Evolutionary conservation across 2,113 vertebrate genomes (phyloP).

Genomic region (Eleginops maclovinus): DNA sequence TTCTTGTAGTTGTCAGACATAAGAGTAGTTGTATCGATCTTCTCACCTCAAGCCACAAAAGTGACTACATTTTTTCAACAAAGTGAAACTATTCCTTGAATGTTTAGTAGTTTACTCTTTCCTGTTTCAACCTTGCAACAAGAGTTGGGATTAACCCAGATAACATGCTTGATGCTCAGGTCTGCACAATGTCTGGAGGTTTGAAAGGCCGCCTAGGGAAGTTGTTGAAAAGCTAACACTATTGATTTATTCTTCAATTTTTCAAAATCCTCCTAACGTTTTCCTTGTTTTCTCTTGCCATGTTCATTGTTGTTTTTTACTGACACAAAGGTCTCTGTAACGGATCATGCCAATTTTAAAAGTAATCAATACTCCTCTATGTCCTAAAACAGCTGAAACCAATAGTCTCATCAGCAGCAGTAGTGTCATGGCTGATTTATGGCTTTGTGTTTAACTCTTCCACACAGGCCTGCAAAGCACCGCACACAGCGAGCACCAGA

Average conservation of each 20-base stretch:
- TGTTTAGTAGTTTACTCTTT: background rate
- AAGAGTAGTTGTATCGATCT: background rate
- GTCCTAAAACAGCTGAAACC: conserved; percentile 70
- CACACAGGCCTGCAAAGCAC: conserved; percentile 31
- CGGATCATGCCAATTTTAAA: conserved; percentile 19
- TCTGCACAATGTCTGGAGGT: background rate
- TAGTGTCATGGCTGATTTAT: conserved; percentile 69
- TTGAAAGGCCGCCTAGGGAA: background rate
- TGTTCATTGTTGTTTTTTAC: conserved; percentile 29
- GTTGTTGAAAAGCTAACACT: conserved; percentile 17
- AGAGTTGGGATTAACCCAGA: background rate
- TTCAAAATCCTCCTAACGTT: background rate
- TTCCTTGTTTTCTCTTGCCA: conserved; percentile 11
- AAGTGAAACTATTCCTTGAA: conserved; percentile 1
- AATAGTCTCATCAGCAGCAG: conserved; percentile 66
- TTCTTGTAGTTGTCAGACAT: background rate
- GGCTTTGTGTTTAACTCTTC: conserved; percentile 42
- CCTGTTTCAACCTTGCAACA: background rate
- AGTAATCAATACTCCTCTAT: conserved; percentile 47
- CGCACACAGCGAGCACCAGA: conserved; percentile 41
- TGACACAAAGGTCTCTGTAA: conserved; percentile 55
- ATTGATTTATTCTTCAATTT: conserved; percentile 3
- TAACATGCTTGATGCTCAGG: background rate
- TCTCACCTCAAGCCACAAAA: background rate
- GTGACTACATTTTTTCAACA: background rate